These are phyloP conservation scores for Proisotoma minuta DNA, from an alignment of 2,888 invertebrate species.

Conservation along the genomic window DNA sequence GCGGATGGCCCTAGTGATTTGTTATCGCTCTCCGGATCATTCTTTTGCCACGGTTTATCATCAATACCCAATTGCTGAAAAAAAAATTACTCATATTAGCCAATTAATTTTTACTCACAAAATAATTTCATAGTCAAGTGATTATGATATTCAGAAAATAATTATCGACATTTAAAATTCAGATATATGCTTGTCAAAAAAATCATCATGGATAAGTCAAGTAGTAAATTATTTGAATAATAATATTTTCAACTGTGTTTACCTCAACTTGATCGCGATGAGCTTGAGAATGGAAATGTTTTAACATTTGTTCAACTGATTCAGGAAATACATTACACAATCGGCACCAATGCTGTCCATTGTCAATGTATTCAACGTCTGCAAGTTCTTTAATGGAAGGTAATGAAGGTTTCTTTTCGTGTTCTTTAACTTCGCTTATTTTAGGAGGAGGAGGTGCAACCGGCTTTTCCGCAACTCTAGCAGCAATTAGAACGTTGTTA, in stretches of 20 bases:
- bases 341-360: slow-evolving; percentile 86
- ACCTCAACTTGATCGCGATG: slow-evolving; percentile 61
- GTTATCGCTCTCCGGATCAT: slow-evolving; percentile 55
- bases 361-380: slow-evolving; percentile 60
- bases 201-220: slow-evolving; percentile 14
- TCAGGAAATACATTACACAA: slow-evolving; percentile 80
- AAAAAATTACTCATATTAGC: slow-evolving; percentile 17
- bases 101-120: background rate
- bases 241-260: slow-evolving; percentile 17
- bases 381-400: slow-evolving; percentile 13
- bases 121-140: background rate
- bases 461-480: slow-evolving; percentile 45
- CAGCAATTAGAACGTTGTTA: slow-evolving; percentile 76
- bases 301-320: slow-evolving; percentile 77
- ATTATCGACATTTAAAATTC: slow-evolving; percentile 16
- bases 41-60: slow-evolving; percentile 72
- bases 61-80: slow-evolving; percentile 58
- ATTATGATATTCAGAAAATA: slow-evolving; percentile 1
- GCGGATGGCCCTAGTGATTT: slow-evolving; percentile 35
- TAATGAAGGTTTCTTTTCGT: background rate
- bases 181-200: slow-evolving; percentile 29
- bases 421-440: slow-evolving; percentile 12
- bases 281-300: slow-evolving; percentile 72
- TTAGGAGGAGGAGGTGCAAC: slow-evolving; percentile 25
- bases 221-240: background rate